Conservation (phyloP, 2,113 vertebrate genomes). For the Stegastes partitus region DNA sequence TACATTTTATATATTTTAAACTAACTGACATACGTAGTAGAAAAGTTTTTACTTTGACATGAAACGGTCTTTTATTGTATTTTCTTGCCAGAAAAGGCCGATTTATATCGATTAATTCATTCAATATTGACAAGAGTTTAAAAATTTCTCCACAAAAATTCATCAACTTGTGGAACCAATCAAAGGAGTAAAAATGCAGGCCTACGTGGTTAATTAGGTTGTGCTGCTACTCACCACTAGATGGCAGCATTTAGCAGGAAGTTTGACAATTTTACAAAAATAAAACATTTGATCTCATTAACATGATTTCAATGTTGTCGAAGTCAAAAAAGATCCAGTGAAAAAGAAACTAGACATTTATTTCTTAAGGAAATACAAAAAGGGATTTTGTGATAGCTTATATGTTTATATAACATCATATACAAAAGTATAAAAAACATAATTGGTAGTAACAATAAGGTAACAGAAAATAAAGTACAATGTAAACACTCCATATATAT, state of each 20-base stretch:
- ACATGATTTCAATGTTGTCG: neutral
- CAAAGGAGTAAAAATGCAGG: neutral
- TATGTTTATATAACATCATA: constrained; percentile 89
- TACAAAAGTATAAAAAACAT: constrained; percentile 95
- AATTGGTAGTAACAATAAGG: constrained; percentile 90
- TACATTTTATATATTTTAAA: too few relatives aligned
- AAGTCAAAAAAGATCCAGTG: neutral
- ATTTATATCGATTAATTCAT: too few relatives aligned
- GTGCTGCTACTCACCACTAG: constrained; percentile 34
- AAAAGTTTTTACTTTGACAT: too few relatives aligned
- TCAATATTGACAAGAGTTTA: too few relatives aligned
- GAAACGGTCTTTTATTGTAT: too few relatives aligned
- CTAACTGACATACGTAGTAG: too few relatives aligned
- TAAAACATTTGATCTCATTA: neutral
- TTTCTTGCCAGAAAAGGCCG: too few relatives aligned
- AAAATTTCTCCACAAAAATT: neutral
- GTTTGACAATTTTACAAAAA: neutral
- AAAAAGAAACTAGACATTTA: constrained; percentile 81
- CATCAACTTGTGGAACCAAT: neutral
- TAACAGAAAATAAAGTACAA: constrained; percentile 87
- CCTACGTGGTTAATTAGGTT: neutral
- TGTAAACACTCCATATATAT: constrained; percentile 91
- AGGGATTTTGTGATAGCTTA: constrained; percentile 93
- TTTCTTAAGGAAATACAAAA: constrained; percentile 91
- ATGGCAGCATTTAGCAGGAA: constrained; percentile 22